Conservation (phyloP, 2,888 invertebrate species). For the Galerucella calmariensis region DNA sequence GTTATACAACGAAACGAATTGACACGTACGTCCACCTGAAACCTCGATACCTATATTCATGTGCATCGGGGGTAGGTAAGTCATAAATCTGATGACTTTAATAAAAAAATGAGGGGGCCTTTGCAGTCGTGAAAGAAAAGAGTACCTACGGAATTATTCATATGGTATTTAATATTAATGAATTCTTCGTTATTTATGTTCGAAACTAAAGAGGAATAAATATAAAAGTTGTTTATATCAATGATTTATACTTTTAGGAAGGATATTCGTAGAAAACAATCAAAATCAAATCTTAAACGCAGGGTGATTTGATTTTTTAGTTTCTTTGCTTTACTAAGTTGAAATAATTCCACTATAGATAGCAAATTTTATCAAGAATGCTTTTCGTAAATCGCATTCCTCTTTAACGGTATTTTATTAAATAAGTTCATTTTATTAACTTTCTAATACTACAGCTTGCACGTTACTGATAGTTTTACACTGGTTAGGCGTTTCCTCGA, state of each 20-base stretch:
- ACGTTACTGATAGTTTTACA: too few species aligned
- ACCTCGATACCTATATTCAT: constrained; percentile 9
- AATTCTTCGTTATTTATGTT: constrained; percentile 20
- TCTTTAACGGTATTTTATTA: too few species aligned
- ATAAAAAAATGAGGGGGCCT: constrained; percentile 20
- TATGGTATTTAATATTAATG: constrained; percentile 32
- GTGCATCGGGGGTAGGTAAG: constrained; percentile 22
- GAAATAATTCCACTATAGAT: too few species aligned
- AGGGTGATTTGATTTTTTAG: too few species aligned
- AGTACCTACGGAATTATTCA: constrained; percentile 34
- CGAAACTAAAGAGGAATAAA: constrained; percentile 9
- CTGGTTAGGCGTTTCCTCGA: too few species aligned
- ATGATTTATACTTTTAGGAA: background rate
- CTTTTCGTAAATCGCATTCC: too few species aligned
- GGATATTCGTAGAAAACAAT: background rate
- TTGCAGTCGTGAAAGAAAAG: constrained; percentile 21
- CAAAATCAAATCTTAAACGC: background rate
- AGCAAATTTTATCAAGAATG: too few species aligned
- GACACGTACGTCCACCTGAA: constrained; percentile 34
- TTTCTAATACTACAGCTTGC: too few species aligned
- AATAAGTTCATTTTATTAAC: too few species aligned
- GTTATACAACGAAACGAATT: constrained; percentile 35
- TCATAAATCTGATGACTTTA: constrained; percentile 22
- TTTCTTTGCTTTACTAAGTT: too few species aligned
- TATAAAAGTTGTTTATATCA: background rate